Percentiles rank a stretch among this genome's conserved stretches.
phyloP scores from a whole-genome alignment of 2,113 vertebrate genomes.

The Odontophorus gujanensis region DNA sequence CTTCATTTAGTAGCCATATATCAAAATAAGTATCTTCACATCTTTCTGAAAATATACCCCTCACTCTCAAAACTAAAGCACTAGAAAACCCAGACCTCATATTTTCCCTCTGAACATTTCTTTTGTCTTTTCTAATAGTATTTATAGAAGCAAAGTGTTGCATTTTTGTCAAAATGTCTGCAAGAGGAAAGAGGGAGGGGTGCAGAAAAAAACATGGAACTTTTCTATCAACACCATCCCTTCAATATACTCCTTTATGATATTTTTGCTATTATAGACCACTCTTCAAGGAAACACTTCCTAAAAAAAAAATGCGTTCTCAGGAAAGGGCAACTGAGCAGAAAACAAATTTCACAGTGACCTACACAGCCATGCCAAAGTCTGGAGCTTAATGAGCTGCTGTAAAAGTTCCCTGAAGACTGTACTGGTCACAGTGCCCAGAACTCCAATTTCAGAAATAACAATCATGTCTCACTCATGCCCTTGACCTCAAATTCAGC shows the following conservation, averaged over 20 bases:
- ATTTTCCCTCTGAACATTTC: not conserved
- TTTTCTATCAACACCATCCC: not conserved
- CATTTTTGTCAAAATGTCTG: not conserved
- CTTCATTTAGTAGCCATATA: not conserved
- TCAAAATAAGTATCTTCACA: not conserved
- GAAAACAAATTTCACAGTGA: not conserved
- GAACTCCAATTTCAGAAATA: not conserved
- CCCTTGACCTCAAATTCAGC: not conserved
- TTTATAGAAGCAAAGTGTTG: not conserved
- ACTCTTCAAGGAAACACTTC: not conserved
- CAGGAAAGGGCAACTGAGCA: not conserved
- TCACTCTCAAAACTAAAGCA: not conserved
- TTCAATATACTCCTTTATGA: not conserved
- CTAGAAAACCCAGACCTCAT: not conserved
- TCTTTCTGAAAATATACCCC: not conserved
- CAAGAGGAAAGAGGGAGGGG: not conserved
- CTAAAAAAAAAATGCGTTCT: not conserved
- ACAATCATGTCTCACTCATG: not conserved
- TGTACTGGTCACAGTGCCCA: not conserved
- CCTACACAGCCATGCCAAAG: not conserved
- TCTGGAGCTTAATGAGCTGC: not conserved
- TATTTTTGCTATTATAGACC: not conserved
- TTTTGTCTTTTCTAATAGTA: not conserved
- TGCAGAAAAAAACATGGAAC: not conserved
- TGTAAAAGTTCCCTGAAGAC: not conserved